A percentile compares a stretch with the other conserved stretches of the same genome.
Evolutionary conservation across 2,113 vertebrate genomes (phyloP).

Genomic region (Phalacrocorax brasilianus): DNA sequence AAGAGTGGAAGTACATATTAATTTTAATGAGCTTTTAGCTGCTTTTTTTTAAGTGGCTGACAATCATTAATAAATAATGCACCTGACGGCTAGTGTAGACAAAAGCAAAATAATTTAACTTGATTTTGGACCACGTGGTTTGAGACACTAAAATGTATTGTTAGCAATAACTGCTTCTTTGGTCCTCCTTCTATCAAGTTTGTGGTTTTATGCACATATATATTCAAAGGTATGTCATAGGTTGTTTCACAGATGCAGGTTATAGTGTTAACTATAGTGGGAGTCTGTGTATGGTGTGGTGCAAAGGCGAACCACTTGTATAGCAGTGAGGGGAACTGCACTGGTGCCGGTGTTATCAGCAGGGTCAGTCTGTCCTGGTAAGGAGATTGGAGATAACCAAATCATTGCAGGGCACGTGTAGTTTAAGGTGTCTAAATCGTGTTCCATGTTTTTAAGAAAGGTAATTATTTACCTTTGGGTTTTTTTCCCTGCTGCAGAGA

Average conservation of each 20-base stretch:
- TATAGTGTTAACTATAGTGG: background rate
- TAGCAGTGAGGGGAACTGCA: background rate
- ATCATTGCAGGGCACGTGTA: background rate
- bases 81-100: background rate
- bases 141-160: background rate
- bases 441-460: fast-evolving
- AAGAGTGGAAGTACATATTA: background rate
- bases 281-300: background rate
- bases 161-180: background rate
- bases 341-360: background rate
- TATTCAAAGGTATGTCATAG: background rate
- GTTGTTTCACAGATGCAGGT: background rate
- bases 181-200: background rate
- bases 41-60: background rate
- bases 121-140: background rate
- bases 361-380: background rate
- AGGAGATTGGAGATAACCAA: background rate
- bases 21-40: conserved; percentile 45
- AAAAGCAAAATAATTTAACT: background rate
- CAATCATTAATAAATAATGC: conserved; percentile 12
- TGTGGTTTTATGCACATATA: background rate
- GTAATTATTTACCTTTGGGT: background rate
- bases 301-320: background rate
- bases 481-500: conserved; percentile 77
- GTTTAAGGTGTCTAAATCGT: background rate